These are phyloP conservation scores for Ceryle rudis DNA, from an alignment of 2,797 vertebrate genomes.

Conservation along the genomic window DNA sequence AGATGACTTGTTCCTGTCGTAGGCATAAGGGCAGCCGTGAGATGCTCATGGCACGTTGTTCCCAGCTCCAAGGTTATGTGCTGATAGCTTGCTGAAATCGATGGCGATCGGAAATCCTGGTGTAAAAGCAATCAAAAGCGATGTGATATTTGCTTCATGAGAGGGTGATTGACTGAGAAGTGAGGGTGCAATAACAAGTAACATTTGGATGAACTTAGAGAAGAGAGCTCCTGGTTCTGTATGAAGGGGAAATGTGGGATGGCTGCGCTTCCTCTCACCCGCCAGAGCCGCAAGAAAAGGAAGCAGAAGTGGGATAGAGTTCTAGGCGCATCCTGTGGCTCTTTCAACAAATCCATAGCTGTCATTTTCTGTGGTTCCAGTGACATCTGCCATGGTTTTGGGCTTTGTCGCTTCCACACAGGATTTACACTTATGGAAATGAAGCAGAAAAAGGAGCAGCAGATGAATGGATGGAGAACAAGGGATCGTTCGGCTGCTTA, in stretches of 20 bases:
- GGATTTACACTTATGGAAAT: background rate
- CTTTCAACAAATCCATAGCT: background rate
- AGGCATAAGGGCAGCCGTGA: background rate
- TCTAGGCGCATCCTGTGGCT: background rate
- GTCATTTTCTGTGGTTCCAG: background rate
- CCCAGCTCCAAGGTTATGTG: rapidly evolving
- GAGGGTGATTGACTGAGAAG: background rate
- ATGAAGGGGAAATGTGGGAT: conserved; percentile 3
- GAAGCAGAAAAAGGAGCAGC: background rate
- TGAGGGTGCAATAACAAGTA: background rate
- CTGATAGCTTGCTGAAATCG: background rate
- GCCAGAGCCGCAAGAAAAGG: background rate
- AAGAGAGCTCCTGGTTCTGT: background rate
- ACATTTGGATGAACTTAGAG: conserved; percentile 28
- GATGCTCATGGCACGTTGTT: background rate
- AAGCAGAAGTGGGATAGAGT: background rate
- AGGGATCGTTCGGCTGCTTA: background rate
- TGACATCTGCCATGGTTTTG: background rate
- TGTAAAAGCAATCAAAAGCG: background rate
- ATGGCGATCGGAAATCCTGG: background rate
- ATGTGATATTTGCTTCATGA: background rate
- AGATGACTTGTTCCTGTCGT: background rate
- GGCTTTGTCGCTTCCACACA: background rate
- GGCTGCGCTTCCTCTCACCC: background rate
- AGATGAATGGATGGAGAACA: background rate